Base-by-base conservation (phyloP, 2,888 invertebrate genomes). In the Drosophila helvetica region DNA sequence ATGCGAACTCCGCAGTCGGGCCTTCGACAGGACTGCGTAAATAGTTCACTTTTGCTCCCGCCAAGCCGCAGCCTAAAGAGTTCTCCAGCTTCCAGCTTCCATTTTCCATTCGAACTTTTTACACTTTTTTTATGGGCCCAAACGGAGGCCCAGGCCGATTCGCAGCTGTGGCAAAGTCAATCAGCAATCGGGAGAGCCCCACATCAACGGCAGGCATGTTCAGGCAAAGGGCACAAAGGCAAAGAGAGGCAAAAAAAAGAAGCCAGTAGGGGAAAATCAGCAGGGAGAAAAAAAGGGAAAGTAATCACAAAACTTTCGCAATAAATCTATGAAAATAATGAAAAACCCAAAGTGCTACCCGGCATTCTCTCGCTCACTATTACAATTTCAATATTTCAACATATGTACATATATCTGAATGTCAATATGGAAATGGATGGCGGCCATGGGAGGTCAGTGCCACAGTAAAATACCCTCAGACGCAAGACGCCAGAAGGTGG, bases 251-350 rank as follows among this genome's bases (percentile, higher is more conserved):
- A 18, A 42, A 38, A 38, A 22, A 25, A 67, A 67, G 10, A 9
- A 30, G 10, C 3, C 42, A 48, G 46, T 47, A 48, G 30, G 42
- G 9, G 47, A 42, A 30, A 10, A 30, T 30, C 55, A 3, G 64
- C 42, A 10, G 55, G 18, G 3, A 50, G 8, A 54, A 65, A 15
- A 33, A 66, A 66, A 18, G 48, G 48, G 33, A 84, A 87, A 75
- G 88, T 79, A 84, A 84, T 84, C 86, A 81, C 51, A 81, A 87
- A 89, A 84, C 72, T 84, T 84, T 84, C 66, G 75, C 88, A 89
- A 84, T 84, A 89, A 84, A 84, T 84, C 89, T 75, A 89, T 89
- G 70, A 78, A 82, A 67, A 67, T 80, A 84, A 80, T 74, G 65
- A 80, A 84, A 83, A 80, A 30, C 43, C 58, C 63, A 62, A 72